A percentile compares a stretch with the other conserved stretches of the same genome.
phyloP scores from a whole-genome alignment of 2,888 invertebrate species.

The Xanthorhoe designata region DNA sequence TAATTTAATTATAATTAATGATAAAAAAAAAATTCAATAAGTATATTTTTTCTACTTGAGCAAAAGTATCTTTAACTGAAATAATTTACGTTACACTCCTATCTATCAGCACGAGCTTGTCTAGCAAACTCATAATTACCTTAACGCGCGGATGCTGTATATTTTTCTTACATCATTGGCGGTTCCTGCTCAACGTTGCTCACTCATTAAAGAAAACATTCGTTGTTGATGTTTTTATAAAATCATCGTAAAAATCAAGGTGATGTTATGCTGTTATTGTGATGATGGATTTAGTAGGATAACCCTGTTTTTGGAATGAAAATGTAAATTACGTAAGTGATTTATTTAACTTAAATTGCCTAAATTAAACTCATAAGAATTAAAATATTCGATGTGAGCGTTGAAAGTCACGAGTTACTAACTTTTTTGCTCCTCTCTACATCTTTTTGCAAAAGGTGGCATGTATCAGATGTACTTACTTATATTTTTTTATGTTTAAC shows the following conservation, averaged over 20 bases:
- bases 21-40: no score
- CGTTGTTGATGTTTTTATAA: constrained; percentile 42
- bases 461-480: no score
- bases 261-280: constrained; percentile 34
- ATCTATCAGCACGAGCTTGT: constrained; percentile 9
- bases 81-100: neutral
- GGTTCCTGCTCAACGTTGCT: constrained; percentile 48
- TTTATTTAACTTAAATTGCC: neutral
- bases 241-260: constrained; percentile 37
- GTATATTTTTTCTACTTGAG: no score
- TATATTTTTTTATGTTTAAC: no score
- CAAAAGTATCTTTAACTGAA: neutral
- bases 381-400: no score
- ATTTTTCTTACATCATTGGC: constrained; percentile 43
- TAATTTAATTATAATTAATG: no score
- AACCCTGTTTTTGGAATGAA: constrained; percentile 23
- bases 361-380: no score
- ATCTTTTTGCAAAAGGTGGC: no score
- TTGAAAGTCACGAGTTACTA: no score
- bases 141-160: constrained; percentile 27
- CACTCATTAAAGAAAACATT: constrained; percentile 38
- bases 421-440: no score
- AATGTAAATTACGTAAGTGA: neutral
- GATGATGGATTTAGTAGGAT: constrained; percentile 31
- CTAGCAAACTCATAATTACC: constrained; percentile 19